Evolutionary conservation across 2,797 vertebrate genomes (phyloP), one percentile per base, ranked within the genome.

Genomic region (Adelosebastes latens): DNA sequence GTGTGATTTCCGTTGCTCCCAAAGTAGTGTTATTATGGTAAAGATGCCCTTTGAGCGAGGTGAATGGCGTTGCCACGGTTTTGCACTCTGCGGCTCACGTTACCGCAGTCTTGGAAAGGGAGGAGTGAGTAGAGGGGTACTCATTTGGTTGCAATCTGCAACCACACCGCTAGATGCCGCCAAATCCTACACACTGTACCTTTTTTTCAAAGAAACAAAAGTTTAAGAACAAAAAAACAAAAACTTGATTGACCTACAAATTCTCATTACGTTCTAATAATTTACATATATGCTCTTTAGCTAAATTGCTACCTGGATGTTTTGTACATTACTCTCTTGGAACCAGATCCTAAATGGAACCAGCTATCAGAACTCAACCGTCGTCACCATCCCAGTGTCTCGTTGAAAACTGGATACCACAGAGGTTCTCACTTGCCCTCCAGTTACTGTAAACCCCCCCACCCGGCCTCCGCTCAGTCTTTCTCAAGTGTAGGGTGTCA

Each of bases 401-500:
- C 1, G 52, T 65, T 53, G 65, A 80, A 73, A 63, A 42, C 53
- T 56, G 39, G 77, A 70, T 76, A 42, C 73, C 75, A 39, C 58
- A 75, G 18, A 76, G 22, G 6, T 63, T 72, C 36, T 84, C 68
- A 63, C 61, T 76, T 61, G 34, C 56, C 56, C 75, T 77, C 46
- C 42, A 55, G 49, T 78, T 74, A 74, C 67, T 73, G 65, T 75
- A 84, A 60, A 24, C 32, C 25, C 32, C 61, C 49, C 18, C 20
- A 52, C 49, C 49, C 20, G 9, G 49, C 9, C 22, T 29, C 32
- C 32, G 18, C 83, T 63, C 3, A 8, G 67, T 62, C 72, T 42
- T 46, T 58, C 65, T 77, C 62, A 59, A 80, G 86, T 88, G 71
- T 84, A 80, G 83, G 74, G 77, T 92, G 63, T 90, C 90, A 82